These are phyloP conservation scores for Scrobipalpa atriplicella DNA, from an alignment of 2,888 invertebrate genomes.

Conservation along the genomic window DNA sequence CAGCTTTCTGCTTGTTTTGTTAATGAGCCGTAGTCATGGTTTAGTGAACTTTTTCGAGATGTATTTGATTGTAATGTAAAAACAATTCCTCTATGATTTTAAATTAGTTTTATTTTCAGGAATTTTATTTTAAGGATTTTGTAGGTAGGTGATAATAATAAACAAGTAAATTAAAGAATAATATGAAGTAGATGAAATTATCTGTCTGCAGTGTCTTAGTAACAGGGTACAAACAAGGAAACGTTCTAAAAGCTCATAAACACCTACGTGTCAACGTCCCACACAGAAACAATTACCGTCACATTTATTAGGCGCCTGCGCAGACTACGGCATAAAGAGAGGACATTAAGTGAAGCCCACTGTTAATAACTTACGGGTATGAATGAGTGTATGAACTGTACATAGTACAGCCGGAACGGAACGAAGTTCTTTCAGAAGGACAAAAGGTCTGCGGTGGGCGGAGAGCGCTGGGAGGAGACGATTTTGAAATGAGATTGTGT, in stretches of 20 bases:
- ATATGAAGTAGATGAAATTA: too few species aligned
- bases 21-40: not conserved
- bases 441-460: slow-evolving; percentile 28
- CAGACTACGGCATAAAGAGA: slow-evolving; percentile 25
- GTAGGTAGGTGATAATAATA: too few species aligned
- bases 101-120: too few species aligned
- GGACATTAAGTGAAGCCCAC: slow-evolving; percentile 26
- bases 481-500: slow-evolving; percentile 34
- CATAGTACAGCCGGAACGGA: slow-evolving; percentile 17
- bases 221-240: not conserved
- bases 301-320: slow-evolving; percentile 12
- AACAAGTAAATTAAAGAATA: too few species aligned
- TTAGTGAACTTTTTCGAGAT: not conserved
- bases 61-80: too few species aligned
- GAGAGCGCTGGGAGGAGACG: not conserved
- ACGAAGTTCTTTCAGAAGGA: slow-evolving; percentile 27
- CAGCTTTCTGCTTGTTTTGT: slow-evolving; percentile 1
- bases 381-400: slow-evolving; percentile 9
- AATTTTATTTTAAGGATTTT: too few species aligned
- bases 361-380: slow-evolving; percentile 43
- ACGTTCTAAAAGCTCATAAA: slow-evolving; percentile 8
- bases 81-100: too few species aligned
- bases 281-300: slow-evolving; percentile 11
- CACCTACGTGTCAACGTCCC: slow-evolving; percentile 12
- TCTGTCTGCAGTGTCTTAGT: not conserved